A percentile compares a stretch with the other conserved stretches of the same genome.
These are phyloP conservation scores for Fragum fragum DNA, from an alignment of 2,888 invertebrate species.

Conservation along the genomic window DNA sequence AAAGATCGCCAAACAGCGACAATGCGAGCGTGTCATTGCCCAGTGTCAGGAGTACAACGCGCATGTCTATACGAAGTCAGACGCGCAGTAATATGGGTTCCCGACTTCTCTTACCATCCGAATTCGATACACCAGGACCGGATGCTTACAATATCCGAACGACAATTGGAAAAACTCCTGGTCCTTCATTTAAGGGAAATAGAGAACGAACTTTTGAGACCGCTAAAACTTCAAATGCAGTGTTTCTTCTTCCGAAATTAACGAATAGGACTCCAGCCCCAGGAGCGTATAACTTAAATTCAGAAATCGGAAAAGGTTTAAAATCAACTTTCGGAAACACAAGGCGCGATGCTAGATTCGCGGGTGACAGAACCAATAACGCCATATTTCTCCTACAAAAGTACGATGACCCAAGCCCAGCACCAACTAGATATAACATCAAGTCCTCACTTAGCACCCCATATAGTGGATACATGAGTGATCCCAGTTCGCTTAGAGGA, in stretches of 20 bases:
- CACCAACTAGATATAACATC: conserved; percentile 66
- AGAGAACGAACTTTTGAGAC: conserved; percentile 62
- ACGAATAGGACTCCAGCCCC: conserved; percentile 68
- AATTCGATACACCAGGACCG: conserved; percentile 69
- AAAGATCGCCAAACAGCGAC: conserved; percentile 52
- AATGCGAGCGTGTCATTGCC: conserved; percentile 60
- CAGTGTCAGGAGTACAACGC: conserved; percentile 58
- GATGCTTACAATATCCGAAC: conserved; percentile 69
- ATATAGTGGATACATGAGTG: conserved; percentile 39
- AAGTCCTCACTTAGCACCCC: conserved; percentile 59
- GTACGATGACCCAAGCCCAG: conserved; percentile 63
- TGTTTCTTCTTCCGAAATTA: conserved; percentile 69
- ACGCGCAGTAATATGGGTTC: conserved; percentile 57
- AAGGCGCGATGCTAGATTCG: conserved; percentile 57
- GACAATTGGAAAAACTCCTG: conserved; percentile 61
- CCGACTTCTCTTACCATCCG: conserved; percentile 55
- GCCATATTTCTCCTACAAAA: conserved; percentile 61
- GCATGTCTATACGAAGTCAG: conserved; percentile 45
- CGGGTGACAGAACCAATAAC: conserved; percentile 63
- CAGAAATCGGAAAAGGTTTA: conserved; percentile 58
- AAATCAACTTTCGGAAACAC: conserved; percentile 59
- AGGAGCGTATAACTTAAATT: conserved; percentile 54
- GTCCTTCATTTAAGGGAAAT: conserved; percentile 67
- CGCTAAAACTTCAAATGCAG: conserved; percentile 67
- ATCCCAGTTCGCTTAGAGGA: conserved; percentile 44